These are phyloP conservation scores for Indri indri DNA, from an alignment of 2,113 vertebrate genomes.

Conservation along the genomic window DNA sequence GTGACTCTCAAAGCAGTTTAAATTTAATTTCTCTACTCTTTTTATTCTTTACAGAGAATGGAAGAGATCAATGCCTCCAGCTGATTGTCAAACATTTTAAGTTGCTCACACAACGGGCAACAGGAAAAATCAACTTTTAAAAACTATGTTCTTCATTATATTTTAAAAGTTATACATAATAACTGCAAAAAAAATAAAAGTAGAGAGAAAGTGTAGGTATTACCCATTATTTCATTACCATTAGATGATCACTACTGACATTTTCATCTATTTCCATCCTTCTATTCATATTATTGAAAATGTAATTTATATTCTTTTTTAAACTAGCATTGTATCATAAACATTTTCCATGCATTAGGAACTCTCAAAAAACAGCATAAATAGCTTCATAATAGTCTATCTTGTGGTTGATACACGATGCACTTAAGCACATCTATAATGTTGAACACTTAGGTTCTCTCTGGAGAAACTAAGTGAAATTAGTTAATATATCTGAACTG, in stretches of 20 bases:
- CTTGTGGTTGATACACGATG: neutral
- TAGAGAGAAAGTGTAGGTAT: neutral
- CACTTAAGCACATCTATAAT: neutral
- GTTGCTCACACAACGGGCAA: neutral
- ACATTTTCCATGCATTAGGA: neutral
- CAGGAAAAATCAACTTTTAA: neutral
- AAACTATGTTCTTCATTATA: neutral
- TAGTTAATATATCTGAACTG: neutral
- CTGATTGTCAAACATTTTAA: neutral
- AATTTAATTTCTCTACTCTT: neutral
- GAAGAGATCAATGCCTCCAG: neutral
- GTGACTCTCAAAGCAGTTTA: neutral
- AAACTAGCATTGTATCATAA: neutral
- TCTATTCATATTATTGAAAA: neutral
- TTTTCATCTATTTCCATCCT: neutral
- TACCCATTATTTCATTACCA: neutral
- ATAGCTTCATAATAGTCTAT: neutral
- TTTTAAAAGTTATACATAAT: neutral
- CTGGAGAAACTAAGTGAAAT: neutral
- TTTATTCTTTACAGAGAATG: neutral
- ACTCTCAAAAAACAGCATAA: neutral
- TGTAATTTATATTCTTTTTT: neutral
- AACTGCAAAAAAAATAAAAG: neutral
- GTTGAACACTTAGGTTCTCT: neutral
- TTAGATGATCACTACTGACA: neutral